Evolutionary conservation across 2,888 invertebrate species (phyloP).

Genomic region (Syrista parreyssii): DNA sequence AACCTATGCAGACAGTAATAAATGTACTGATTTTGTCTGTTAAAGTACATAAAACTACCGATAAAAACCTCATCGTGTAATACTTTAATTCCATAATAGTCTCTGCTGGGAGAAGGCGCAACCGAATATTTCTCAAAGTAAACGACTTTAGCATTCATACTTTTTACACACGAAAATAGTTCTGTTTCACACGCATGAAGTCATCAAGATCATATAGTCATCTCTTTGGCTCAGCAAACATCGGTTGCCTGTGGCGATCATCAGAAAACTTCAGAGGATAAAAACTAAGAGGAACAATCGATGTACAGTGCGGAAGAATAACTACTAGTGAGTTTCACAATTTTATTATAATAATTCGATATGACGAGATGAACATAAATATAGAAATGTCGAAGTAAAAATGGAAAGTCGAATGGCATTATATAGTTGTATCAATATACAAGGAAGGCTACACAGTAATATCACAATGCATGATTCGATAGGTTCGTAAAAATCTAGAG

Average conservation of each 20-base stretch:
- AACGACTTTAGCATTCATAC: slow-evolving; percentile 43
- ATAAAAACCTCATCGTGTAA: slow-evolving; percentile 44
- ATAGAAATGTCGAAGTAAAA: slow-evolving; percentile 65
- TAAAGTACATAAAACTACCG: not conserved
- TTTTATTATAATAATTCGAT: slow-evolving; percentile 64
- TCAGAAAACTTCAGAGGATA: not conserved
- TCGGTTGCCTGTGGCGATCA: not conserved
- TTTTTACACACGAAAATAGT: slow-evolving; percentile 17
- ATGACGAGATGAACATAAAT: slow-evolving; percentile 66
- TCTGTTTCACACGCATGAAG: slow-evolving; percentile 7
- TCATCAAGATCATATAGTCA: not conserved
- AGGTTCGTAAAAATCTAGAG: slow-evolving; percentile 59
- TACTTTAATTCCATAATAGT: slow-evolving; percentile 57
- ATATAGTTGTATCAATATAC: slow-evolving; percentile 57
- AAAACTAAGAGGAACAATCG: not conserved
- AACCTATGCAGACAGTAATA: slow-evolving; percentile 39
- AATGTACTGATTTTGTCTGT: not conserved
- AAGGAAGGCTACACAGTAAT: slow-evolving; percentile 64
- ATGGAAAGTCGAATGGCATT: slow-evolving; percentile 61
- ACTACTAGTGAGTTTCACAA: slow-evolving; percentile 46
- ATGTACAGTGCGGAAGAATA: slow-evolving; percentile 5
- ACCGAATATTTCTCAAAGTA: slow-evolving; percentile 56
- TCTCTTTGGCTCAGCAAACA: not conserved
- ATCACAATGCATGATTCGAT: slow-evolving; percentile 66
- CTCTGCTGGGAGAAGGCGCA: slow-evolving; percentile 58